phyloP scores from a whole-genome alignment of 2,888 invertebrate genomes.

The Trichopria drosophilae region DNA sequence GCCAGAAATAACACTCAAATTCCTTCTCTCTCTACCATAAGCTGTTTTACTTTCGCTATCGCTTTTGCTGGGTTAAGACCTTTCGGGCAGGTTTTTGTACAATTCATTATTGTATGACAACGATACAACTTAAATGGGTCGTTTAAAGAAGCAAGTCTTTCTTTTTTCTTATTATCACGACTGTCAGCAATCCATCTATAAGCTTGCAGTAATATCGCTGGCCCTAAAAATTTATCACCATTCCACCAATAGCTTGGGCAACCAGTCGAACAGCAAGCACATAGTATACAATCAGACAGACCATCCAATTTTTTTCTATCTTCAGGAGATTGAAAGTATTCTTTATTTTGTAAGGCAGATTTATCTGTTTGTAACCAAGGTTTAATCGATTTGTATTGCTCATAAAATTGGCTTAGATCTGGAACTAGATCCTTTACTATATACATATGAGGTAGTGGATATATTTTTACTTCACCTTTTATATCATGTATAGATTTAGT shows the following conservation, averaged over 20 bases:
- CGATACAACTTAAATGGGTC: constrained; percentile 88
- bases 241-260: constrained; percentile 99
- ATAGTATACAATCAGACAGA: constrained; percentile 91
- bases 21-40: constrained; percentile 29
- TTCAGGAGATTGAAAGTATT: constrained; percentile 80
- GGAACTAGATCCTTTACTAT: constrained; percentile 89
- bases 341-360: constrained; percentile 64
- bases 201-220: constrained; percentile 92
- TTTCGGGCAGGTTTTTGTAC: constrained; percentile 90
- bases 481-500: constrained; percentile 62
- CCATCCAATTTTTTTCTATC: constrained; percentile 87
- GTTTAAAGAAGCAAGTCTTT: constrained; percentile 74
- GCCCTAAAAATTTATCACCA: constrained; percentile 91
- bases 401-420: constrained; percentile 91
- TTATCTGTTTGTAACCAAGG: constrained; percentile 87
- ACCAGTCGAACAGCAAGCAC: constrained; percentile 94
- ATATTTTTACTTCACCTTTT: constrained; percentile 67
- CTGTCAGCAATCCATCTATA: constrained; percentile 96
- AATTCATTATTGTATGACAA: constrained; percentile 95
- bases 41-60: constrained; percentile 11
- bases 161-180: constrained; percentile 76
- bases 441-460: constrained; percentile 96
- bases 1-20: constrained; percentile 20
- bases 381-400: constrained; percentile 88
- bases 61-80: constrained; percentile 44